Evolutionary conservation across 53 echinoderm and acorn worm genomes (phyloP).

Genomic region (Patiria pectinifera): DNA sequence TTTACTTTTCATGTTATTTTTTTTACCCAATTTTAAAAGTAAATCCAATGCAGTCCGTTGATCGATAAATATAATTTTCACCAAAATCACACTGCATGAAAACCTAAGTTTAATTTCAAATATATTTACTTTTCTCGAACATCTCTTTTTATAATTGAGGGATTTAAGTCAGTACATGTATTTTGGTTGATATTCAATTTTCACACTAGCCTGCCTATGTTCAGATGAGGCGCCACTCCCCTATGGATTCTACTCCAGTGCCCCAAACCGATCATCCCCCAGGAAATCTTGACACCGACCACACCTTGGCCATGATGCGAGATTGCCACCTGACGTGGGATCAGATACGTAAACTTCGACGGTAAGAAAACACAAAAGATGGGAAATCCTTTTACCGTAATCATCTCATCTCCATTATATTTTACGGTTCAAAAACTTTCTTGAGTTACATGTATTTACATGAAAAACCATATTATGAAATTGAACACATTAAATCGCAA

Average conservation of each 20-base stretch:
- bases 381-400: too few species aligned
- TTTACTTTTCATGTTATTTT: not conserved
- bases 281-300: not conserved
- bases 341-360: not conserved
- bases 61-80: too few species aligned
- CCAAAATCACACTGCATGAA: too few species aligned
- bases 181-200: not conserved
- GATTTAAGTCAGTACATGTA: not conserved
- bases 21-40: not conserved
- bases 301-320: not conserved
- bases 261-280: not conserved
- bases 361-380: not conserved
- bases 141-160: too few species aligned
- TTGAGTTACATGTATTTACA: too few species aligned
- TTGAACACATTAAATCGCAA: too few species aligned
- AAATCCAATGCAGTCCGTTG: too few species aligned
- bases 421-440: not conserved
- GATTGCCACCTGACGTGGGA: not conserved
- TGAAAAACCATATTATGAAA: too few species aligned
- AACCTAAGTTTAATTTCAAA: too few species aligned
- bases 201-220: slow-evolving; percentile 14
- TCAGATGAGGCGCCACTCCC: not conserved
- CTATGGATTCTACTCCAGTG: not conserved
- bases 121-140: too few species aligned
- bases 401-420: not conserved